phyloP scores from a whole-genome alignment of 2,113 vertebrate genomes.

The Callithrix jacchus region DNA sequence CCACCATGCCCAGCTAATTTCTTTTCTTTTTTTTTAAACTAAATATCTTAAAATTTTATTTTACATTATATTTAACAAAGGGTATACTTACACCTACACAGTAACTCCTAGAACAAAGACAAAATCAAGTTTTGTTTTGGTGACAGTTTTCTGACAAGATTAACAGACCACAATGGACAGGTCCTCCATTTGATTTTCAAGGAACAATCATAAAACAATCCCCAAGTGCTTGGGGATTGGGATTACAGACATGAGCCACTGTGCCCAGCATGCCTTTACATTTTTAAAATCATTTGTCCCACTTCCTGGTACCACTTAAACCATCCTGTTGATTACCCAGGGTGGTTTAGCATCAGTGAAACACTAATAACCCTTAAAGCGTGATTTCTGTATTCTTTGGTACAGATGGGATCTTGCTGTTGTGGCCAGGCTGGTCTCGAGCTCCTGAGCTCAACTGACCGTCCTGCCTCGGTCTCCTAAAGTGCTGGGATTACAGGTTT shows the following conservation, averaged over 20 bases:
- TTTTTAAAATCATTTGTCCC: background rate
- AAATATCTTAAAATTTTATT: background rate
- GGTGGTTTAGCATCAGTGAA: background rate
- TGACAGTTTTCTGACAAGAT: background rate
- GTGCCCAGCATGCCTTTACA: background rate
- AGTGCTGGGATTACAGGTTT: too few species aligned
- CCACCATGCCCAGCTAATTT: too few species aligned
- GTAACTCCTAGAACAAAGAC: background rate
- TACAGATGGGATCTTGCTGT: too few species aligned
- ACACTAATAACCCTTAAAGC: background rate
- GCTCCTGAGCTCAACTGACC: too few species aligned
- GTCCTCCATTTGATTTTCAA: background rate
- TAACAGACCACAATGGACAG: background rate
- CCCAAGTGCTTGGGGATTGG: too few species aligned
- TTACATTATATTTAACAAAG: conserved; percentile 27
- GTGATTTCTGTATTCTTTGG: background rate
- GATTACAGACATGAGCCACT: too few species aligned
- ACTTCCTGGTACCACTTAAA: background rate
- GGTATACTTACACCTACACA: background rate
- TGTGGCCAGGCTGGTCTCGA: too few species aligned
- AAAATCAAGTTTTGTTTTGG: background rate
- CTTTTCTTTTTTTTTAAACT: background rate
- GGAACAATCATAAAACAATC: background rate
- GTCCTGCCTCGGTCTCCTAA: too few species aligned
- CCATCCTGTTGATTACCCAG: background rate